Percentiles rank a stretch among this genome's conserved stretches.
Conservation (phyloP, 2,888 invertebrate species). For the Caradrina kadenii region DNA sequence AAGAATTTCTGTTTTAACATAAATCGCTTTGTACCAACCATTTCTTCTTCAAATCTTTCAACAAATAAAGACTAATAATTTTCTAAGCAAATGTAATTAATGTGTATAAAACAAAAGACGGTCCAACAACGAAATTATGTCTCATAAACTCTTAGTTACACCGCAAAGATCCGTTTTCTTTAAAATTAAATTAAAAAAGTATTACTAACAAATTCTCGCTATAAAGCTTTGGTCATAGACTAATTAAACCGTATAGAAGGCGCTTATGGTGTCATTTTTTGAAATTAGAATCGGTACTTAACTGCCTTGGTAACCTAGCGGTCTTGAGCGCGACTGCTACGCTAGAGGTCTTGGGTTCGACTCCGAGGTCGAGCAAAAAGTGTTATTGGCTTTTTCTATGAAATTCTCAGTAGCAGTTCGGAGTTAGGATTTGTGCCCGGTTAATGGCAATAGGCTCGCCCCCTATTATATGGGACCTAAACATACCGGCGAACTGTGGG, state of each 20-base stretch:
- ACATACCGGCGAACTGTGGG: no score
- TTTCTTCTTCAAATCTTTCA: not conserved
- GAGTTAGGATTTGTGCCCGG: no score
- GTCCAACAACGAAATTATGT: slow-evolving; percentile 29
- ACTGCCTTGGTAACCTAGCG: no score
- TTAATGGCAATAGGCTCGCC: no score
- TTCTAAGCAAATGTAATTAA: slow-evolving; percentile 25
- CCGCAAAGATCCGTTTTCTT: slow-evolving; percentile 33
- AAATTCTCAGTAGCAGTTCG: no score
- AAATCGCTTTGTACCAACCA: not conserved
- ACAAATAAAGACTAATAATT: slow-evolving; percentile 9
- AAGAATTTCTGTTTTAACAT: not conserved
- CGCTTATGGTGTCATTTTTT: no score
- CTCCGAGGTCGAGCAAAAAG: no score
- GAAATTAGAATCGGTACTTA: no score
- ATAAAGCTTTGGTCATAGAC: slow-evolving; percentile 28
- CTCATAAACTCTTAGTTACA: slow-evolving; percentile 36
- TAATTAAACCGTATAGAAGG: slow-evolving; percentile 1
- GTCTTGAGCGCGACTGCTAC: no score
- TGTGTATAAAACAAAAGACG: slow-evolving; percentile 30
- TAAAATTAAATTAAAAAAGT: slow-evolving; percentile 36
- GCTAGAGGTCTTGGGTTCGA: no score
- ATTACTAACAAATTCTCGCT: slow-evolving; percentile 46
- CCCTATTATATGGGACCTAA: no score
- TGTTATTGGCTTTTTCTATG: no score